phyloP scores from a whole-genome alignment of 92 coral and sea anemone genomes.

The Epizoanthus ramosus region DNA sequence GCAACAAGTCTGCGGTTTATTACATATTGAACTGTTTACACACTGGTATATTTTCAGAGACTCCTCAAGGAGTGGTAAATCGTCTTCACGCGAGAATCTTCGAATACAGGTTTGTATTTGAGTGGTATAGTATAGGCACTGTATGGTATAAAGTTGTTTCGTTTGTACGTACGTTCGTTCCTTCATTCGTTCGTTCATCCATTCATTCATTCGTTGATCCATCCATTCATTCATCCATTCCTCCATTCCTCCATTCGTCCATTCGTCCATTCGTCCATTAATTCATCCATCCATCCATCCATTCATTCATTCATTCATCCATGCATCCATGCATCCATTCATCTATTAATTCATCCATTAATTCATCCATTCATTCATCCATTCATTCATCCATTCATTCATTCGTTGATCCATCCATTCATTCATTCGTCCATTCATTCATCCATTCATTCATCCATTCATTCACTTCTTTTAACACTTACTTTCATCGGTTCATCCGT shows the following conservation, averaged over 20 bases:
- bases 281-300: too few relatives aligned
- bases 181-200: too few relatives aligned
- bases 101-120: constrained; percentile 26
- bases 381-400: background rate
- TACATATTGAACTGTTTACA: too few relatives aligned
- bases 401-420: too few relatives aligned
- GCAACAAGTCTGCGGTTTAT: too few relatives aligned
- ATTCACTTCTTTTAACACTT: background rate
- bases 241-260: too few relatives aligned
- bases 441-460: background rate
- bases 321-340: too few relatives aligned
- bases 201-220: background rate
- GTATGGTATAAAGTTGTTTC: background rate
- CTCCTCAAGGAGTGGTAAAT: constrained; percentile 77
- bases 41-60: constrained; percentile 59
- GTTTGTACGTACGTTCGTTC: background rate
- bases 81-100: constrained; percentile 54
- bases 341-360: too few relatives aligned
- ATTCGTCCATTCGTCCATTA: background rate
- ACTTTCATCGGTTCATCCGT: too few relatives aligned
- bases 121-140: background rate
- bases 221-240: too few relatives aligned
- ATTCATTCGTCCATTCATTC: too few relatives aligned
- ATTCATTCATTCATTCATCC: background rate
- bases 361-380: too few relatives aligned